Evolutionary conservation across 2,888 invertebrate genomes (phyloP), one percentile per base, ranked within the genome.

Genomic region (Tenthredo livida): DNA sequence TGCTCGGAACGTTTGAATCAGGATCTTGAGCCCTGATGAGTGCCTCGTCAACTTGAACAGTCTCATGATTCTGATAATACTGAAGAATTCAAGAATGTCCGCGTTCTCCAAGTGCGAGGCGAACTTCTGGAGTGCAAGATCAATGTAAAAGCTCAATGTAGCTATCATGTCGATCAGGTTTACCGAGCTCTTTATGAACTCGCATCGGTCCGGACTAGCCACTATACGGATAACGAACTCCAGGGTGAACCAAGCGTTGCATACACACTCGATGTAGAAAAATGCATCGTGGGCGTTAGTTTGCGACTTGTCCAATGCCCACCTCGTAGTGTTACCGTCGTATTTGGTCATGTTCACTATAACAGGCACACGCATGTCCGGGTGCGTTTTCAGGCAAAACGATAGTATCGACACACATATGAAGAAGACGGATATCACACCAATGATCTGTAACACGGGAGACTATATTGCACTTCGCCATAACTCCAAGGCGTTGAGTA

Each of bases 91-190:
- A 92, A 99, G 95, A 89, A 99, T 98, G 92, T 98, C 98, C 61
- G 98, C 98, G 94, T 98, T 98, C 94, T 98, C 98, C 89, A 98
- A 94, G 92, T 98, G 97, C 77, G 97, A 97, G 85, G 98, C 98
- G 94, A 98, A 97, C 93, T 97, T 97, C 92, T 98, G 97, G 88
- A 98, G 95, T 90, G 97, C 96, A 92, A 98, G 95, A 94, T 99
- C 98, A 94, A 98, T 97, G 95, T 99, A 99, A 95, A 99, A 99
- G 93, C 98, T 99, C 94, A 99, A 96, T 61, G 99, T 99, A 87
- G 99, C 99, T 90, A 99, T 98, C 94, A 99, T 98, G 94, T 99
- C 99, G 94, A 99, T 99, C 94, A 99, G 97, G 94, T 99, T 99
- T 91, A 99, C 98, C 87, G 99, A 99, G 92, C 97, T 98, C 93